Base-by-base conservation (phyloP, 2,888 invertebrate species). In the Malthinus flaveolus region DNA sequence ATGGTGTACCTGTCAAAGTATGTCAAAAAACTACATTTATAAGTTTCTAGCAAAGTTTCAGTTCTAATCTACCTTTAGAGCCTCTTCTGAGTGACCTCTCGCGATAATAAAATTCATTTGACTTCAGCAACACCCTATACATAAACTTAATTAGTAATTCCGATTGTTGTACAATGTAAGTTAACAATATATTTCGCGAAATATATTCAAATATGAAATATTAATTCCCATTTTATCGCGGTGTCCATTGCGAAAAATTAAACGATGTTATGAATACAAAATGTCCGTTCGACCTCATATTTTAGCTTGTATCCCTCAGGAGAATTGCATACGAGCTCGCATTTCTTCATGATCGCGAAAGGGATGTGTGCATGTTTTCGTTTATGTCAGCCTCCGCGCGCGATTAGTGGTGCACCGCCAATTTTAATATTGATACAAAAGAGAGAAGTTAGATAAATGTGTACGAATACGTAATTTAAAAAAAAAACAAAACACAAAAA, bases 201-300 rank as follows among this genome's bases (percentile, higher is more conserved):
- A 23, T 23, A 23, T 42, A 42, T 42, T 42, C 39, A 42, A 62
- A 59, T 61, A 65, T 68, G 66, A 68, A 68, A 66, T 68, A 68
- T 68, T 66, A 68, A 64, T 63, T 62, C 63, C 59, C 59, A 62
- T 60, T 62, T 64, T 66, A 63, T 65, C 62, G 56, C 54, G 61
- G 53, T 62, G 64, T 64, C 66, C 66, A 64, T 64, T 63, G 64
- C 66, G 56, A 62, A 60, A 62, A 60, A 64, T 66, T 66, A 64
- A 64, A 64, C 66, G 59, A 57, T 59, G 62, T 62, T 62, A 64
- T 66, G 66, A 66, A 66, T 66, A 66, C 66, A 59, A 61, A 66
- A 64, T 66, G 65, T 56, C 59, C 62, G 57, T 62, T 65, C 63
- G 62, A 53, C 56, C 57, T 52, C 51, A 51, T 49, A 50, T 51